Conservation (phyloP, 2,888 invertebrate genomes). For the Apamea crenata region DNA sequence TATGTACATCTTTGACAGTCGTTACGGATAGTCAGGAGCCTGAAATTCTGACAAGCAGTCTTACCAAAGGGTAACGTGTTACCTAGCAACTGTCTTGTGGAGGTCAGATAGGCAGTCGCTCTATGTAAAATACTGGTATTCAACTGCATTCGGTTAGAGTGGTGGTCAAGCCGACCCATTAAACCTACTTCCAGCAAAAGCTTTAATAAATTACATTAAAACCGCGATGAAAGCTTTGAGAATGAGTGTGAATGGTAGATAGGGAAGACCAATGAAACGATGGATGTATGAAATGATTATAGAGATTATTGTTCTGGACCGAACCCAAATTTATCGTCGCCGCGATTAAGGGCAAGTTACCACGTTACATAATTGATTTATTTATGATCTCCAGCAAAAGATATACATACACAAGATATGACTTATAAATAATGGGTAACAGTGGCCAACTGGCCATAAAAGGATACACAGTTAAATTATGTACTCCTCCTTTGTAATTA, state of each 20-base stretch:
- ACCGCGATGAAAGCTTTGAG: not conserved
- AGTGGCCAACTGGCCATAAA: not conserved
- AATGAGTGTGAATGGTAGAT: not conserved
- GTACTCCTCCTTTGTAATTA: not conserved
- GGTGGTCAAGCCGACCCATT: not conserved
- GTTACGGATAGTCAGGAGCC: not conserved
- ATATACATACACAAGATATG: not conserved
- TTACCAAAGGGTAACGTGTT: not conserved
- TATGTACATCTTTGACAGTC: not conserved
- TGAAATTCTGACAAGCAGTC: not conserved
- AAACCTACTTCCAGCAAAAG: not conserved
- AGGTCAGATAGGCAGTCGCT: not conserved
- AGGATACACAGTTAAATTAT: not conserved
- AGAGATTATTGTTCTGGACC: not conserved
- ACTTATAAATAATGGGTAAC: not conserved
- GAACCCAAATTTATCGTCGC: not conserved
- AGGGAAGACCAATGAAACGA: not conserved
- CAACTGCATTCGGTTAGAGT: not conserved
- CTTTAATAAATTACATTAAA: not conserved
- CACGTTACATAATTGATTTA: not conserved
- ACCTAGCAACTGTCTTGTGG: not conserved
- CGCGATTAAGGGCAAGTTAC: not conserved
- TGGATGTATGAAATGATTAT: not conserved
- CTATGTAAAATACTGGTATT: not conserved
- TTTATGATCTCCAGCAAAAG: not conserved